Evolutionary conservation across 1,140 invertebrate genomes (phyloP).

Genomic region (Drosophila miranda): DNA sequence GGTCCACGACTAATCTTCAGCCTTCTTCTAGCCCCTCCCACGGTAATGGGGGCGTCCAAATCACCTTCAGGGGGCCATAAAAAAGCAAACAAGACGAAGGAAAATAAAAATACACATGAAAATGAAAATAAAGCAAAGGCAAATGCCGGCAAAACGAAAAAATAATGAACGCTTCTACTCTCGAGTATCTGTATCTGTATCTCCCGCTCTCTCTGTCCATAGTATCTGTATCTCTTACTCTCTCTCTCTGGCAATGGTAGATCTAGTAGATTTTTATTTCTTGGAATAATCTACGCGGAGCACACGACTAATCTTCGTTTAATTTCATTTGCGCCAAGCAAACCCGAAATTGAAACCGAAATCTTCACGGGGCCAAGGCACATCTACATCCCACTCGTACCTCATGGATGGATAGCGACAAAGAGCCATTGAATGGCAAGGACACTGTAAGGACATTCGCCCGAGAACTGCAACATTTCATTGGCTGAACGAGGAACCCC

Average conservation of each 20-base stretch:
- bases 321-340: slow-evolving; percentile 77
- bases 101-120: slow-evolving; percentile 54
- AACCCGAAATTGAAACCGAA: slow-evolving; percentile 68
- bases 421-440: slow-evolving; percentile 59
- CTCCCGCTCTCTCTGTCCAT: neutral
- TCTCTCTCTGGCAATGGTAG: slow-evolving; percentile 2
- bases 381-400: slow-evolving; percentile 16
- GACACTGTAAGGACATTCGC: slow-evolving; percentile 76
- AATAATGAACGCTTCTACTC: slow-evolving; percentile 65
- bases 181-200: slow-evolving; percentile 6
- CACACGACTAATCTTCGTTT: slow-evolving; percentile 80
- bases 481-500: slow-evolving; percentile 53
- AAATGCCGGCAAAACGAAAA: slow-evolving; percentile 69
- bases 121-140: slow-evolving; percentile 63
- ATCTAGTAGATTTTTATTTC: slow-evolving; percentile 72
- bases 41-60: slow-evolving; percentile 48
- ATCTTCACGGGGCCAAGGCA: slow-evolving; percentile 22
- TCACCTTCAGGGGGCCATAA: slow-evolving; percentile 75
- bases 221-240: neutral
- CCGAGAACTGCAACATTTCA: slow-evolving; percentile 71
- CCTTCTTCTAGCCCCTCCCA: slow-evolving; percentile 9
- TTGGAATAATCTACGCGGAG: slow-evolving; percentile 75
- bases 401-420: slow-evolving; percentile 18
- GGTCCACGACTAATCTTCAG: neutral
- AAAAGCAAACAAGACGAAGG: slow-evolving; percentile 45